These are phyloP conservation scores for Poeciliopsis infans DNA, from an alignment of 2,797 vertebrate species.

Conservation along the genomic window DNA sequence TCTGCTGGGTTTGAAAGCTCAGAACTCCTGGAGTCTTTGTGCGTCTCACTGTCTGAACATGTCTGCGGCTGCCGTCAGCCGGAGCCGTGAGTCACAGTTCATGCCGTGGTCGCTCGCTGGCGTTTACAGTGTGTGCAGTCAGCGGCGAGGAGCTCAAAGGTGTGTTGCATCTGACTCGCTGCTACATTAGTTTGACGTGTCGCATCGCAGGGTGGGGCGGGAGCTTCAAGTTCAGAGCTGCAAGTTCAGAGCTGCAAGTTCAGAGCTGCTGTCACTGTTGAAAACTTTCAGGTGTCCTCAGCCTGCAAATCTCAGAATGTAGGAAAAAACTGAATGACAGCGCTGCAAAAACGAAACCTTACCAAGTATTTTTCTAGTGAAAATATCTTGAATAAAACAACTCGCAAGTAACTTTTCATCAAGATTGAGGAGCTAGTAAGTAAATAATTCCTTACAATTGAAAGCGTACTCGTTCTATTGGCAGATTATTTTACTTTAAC, in stretches of 20 bases:
- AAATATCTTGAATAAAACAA: no score
- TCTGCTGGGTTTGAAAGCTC: background rate
- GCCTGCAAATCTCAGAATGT: background rate
- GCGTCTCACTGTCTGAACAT: constrained; percentile 1
- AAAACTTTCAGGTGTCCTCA: background rate
- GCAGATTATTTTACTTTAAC: no score
- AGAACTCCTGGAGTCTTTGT: background rate
- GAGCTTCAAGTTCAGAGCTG: background rate
- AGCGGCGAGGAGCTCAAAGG: background rate
- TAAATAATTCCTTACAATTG: no score
- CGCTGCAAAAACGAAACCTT: no score
- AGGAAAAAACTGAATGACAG: background rate
- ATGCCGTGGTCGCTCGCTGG: constrained; percentile 1
- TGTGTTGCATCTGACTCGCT: constrained; percentile 6
- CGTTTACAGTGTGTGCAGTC: constrained; percentile 4
- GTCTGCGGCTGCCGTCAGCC: background rate
- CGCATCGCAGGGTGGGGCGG: background rate
- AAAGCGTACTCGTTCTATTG: no score
- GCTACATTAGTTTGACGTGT: background rate
- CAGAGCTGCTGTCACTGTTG: background rate
- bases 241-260: background rate
- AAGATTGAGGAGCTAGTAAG: no score
- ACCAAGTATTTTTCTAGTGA: no score
- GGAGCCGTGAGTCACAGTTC: constrained; percentile 2
- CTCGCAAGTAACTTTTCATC: no score